These are phyloP conservation scores for Marmota flaviventris DNA, from an alignment of 2,113 vertebrate genomes.

Conservation along the genomic window DNA sequence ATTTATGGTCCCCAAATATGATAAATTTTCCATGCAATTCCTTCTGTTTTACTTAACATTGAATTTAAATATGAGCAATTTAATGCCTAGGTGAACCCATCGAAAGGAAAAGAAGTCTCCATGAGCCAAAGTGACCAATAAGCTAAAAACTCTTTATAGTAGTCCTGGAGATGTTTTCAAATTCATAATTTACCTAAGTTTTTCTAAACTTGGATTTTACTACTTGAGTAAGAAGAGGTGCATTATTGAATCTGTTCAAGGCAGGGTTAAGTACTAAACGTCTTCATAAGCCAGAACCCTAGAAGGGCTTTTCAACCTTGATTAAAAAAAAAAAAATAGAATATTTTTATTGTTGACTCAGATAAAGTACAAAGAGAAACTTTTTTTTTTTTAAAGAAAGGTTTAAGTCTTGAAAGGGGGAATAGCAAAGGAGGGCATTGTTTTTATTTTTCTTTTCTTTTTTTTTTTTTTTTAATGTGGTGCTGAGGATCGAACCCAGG, in stretches of 20 bases:
- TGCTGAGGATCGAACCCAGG: too few relatives aligned
- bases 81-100: background rate
- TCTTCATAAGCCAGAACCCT: background rate
- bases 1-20: background rate
- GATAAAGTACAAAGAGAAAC: background rate
- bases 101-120: background rate
- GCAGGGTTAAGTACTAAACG: background rate
- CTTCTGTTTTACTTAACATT: background rate
- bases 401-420: too few relatives aligned
- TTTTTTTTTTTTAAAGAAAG: too few relatives aligned
- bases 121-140: background rate
- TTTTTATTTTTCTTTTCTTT: too few relatives aligned
- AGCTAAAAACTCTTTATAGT: background rate
- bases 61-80: constrained; percentile 26
- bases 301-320: background rate
- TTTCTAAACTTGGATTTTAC: constrained; percentile 26
- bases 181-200: constrained; percentile 11
- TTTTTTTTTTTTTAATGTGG: too few relatives aligned
- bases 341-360: background rate
- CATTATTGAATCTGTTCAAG: background rate
- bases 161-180: background rate
- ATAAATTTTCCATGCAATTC: background rate
- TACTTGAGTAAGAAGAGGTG: background rate
- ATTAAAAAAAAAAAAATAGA: background rate
- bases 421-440: too few relatives aligned